A percentile compares a stretch with the other conserved stretches of the same genome.
phyloP scores from a whole-genome alignment of 2,888 invertebrate species.

The Pachydiplax longipennis region DNA sequence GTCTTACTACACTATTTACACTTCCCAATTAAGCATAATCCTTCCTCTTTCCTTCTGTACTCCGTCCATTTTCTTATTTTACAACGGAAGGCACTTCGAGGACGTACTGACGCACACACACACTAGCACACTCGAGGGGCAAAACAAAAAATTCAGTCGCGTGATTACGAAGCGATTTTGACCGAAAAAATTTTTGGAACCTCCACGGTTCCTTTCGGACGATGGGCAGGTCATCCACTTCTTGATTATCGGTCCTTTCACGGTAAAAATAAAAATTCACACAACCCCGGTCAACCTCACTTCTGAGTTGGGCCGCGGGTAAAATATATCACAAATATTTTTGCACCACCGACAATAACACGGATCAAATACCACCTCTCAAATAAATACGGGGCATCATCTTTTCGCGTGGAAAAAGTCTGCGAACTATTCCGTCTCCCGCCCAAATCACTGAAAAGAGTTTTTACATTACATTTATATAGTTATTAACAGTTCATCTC shows the following conservation, averaged over 20 bases:
- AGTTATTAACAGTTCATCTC: conserved; percentile 28
- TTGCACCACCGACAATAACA: conserved; percentile 32
- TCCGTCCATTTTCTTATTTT: not conserved
- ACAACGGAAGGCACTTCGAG: not conserved
- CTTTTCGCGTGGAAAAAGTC: not conserved
- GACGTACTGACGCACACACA: not conserved
- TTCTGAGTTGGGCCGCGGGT: not conserved
- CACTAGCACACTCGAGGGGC: not conserved
- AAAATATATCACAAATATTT: conserved; percentile 36
- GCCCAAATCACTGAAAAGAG: not conserved
- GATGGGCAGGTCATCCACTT: not conserved
- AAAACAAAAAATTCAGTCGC: not conserved
- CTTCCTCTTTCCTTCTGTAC: not conserved
- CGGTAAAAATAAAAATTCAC: not conserved
- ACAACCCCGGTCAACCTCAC: not conserved
- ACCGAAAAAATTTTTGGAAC: not conserved
- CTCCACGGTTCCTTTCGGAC: not conserved
- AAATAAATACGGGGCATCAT: conserved; percentile 20
- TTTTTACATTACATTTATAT: not conserved
- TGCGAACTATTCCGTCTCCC: not conserved
- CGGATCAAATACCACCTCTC: not conserved
- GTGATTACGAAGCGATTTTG: not conserved
- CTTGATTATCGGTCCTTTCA: not conserved
- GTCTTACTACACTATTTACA: conserved; percentile 32
- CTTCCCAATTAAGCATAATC: not conserved